Percentiles rank a stretch among this genome's conserved stretches.
These are phyloP conservation scores for Platichthys stellatus DNA, from an alignment of 2,113 vertebrate species.

Conservation along the genomic window DNA sequence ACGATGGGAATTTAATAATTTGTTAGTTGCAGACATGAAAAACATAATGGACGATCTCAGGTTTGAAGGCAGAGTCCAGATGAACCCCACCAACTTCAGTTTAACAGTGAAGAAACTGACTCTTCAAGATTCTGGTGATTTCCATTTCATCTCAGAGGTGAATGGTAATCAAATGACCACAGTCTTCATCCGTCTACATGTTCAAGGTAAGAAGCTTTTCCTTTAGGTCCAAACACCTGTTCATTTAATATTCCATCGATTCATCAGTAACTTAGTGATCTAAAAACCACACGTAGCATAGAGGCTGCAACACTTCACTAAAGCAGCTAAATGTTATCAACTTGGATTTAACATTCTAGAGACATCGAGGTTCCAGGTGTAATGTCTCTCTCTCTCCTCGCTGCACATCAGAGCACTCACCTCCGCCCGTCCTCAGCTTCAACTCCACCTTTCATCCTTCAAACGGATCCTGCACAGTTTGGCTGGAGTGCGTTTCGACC, in stretches of 20 bases:
- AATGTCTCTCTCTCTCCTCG: neutral
- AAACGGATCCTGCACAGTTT: slow-evolving; percentile 32
- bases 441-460: rapidly evolving
- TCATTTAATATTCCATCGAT: no score
- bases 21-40: rapidly evolving
- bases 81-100: slow-evolving; percentile 12
- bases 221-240: neutral
- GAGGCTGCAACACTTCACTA: no score
- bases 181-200: slow-evolving; percentile 7
- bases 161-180: rapidly evolving
- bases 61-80: neutral
- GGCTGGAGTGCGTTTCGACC: slow-evolving; percentile 29
- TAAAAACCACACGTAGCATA: neutral
- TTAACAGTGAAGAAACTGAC: slow-evolving; percentile 47
- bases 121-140: slow-evolving; percentile 57
- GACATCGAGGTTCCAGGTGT: no score
- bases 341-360: no score
- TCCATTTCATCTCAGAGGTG: rapidly evolving
- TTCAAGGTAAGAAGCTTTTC: slow-evolving; percentile 58
- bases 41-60: rapidly evolving
- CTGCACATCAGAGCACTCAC: slow-evolving; percentile 43
- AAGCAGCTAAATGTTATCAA: no score
- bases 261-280: neutral
- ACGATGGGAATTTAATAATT: rapidly evolving
- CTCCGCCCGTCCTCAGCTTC: neutral